Evolutionary conservation across 2,113 vertebrate species (phyloP), one percentile per base, ranked within the genome.

Genomic region (Calyptommatus sinebrachiatus): DNA sequence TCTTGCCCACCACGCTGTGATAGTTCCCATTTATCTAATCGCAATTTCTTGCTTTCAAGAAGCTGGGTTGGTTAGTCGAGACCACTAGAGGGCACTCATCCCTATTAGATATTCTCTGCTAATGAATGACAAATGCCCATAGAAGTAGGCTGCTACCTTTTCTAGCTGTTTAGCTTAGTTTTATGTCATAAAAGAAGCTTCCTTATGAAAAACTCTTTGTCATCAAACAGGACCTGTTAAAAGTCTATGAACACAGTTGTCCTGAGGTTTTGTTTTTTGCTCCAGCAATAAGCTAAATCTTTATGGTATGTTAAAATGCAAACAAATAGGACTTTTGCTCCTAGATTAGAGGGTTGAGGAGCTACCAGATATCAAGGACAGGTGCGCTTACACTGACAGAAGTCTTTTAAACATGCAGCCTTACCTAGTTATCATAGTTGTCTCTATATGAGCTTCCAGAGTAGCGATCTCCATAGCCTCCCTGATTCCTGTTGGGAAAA

Each of bases 401-500:
- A 41, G 46, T 7, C 21, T 61, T 60, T 14, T 14, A 73, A 73
- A 67, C 14, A n/a, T 21, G 69, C 18, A 69, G 29, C 29, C 79
- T 63, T 76, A 81, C 81, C 75, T 83, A 83, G 76, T 83, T 83
- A 77, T 82, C 81, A 4, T 83, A 83, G 76, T 72, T 83, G 60
- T 83, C 81, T 83, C 81, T 83, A 75, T 83, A 83, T 69, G 81
- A 82, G 60, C 81, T 69, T 35, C 81, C 81, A 67, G 81, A 83
- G 69, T 83, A 83, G 67, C 81, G 81, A 18, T 83, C 81, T 53
- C 81, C 81, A 60, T 83, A 83, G 46, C 81, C 81, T 83, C 81
- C 81, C 48, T 83, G 81, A 73, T 83, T 83, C 70, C 81, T 83
- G 61, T 4, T 71, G 46, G 11, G 8, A 2, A 69, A 60, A 8